Evolutionary conservation across 2,888 invertebrate species (phyloP).

Genomic region (Doris montereyensis): DNA sequence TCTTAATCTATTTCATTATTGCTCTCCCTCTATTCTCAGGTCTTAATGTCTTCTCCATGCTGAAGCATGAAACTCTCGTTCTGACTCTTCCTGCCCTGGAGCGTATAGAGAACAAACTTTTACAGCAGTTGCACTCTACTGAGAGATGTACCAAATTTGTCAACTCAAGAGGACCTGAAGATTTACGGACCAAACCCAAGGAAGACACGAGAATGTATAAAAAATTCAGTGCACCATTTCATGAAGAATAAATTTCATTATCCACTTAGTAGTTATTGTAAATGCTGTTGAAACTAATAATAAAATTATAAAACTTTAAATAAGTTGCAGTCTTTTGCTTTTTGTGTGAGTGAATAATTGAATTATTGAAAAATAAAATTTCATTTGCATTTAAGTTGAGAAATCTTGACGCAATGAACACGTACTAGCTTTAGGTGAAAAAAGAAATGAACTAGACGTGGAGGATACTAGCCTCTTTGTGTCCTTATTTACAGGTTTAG

Average conservation of each 20-base stretch:
- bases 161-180: conserved; percentile 30
- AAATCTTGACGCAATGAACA: too few relatives aligned
- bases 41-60: conserved; percentile 95
- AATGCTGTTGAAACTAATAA: too few relatives aligned
- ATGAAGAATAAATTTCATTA: background rate
- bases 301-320: background rate
- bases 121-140: conserved; percentile 58
- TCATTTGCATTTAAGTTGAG: too few relatives aligned
- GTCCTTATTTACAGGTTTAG: too few relatives aligned
- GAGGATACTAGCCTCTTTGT: too few relatives aligned
- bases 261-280: too few relatives aligned
- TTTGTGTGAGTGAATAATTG: too few relatives aligned
- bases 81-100: conserved; percentile 88
- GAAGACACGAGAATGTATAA: conserved; percentile 35
- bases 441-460: too few relatives aligned
- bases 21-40: conserved; percentile 53
- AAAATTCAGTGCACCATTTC: conserved; percentile 18
- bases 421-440: too few relatives aligned
- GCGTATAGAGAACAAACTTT: conserved; percentile 81
- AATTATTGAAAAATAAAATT: too few relatives aligned
- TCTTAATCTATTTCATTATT: background rate
- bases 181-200: conserved; percentile 28
- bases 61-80: conserved; percentile 95
- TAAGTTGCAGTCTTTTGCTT: too few relatives aligned
- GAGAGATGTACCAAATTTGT: conserved; percentile 25